Percentiles rank a stretch among this genome's conserved stretches.
Evolutionary conservation across 2,888 invertebrate species (phyloP).

Genomic region (Eupithecia subfuscata): DNA sequence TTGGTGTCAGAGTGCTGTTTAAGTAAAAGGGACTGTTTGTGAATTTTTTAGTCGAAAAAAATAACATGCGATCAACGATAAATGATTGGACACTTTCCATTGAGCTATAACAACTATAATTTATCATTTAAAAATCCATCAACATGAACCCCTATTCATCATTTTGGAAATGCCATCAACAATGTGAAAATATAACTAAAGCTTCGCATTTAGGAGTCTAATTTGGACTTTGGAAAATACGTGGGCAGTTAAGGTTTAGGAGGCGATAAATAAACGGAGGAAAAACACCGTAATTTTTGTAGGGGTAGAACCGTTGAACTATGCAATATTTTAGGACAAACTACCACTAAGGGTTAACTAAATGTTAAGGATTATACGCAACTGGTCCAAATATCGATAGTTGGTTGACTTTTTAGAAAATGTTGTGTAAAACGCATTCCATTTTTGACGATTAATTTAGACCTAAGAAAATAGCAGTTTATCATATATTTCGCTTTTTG

Average conservation of each 20-base stretch:
- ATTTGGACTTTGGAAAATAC: slow-evolving; percentile 3
- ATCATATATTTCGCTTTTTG: background rate
- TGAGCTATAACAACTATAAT: background rate
- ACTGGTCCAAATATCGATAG: background rate
- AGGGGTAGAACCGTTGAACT: background rate
- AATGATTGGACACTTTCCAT: background rate
- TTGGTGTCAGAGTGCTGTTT: too few relatives aligned
- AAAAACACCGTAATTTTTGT: background rate
- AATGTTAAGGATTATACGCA: background rate
- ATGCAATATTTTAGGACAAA: background rate
- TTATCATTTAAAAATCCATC: background rate
- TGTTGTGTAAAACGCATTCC: background rate
- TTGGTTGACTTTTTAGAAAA: background rate
- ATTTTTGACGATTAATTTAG: background rate
- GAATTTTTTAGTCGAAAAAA: background rate
- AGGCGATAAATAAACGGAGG: slow-evolving; percentile 5
- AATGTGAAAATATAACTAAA: background rate
- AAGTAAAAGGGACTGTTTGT: background rate
- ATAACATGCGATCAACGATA: background rate
- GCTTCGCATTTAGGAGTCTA: slow-evolving; percentile 5
- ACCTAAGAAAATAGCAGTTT: background rate
- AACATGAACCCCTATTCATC: slow-evolving; percentile 3
- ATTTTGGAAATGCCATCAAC: slow-evolving; percentile 2
- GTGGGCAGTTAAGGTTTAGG: background rate
- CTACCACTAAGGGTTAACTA: background rate